Conservation (phyloP, 2,888 invertebrate genomes). For the Coenonympha glycerion region DNA sequence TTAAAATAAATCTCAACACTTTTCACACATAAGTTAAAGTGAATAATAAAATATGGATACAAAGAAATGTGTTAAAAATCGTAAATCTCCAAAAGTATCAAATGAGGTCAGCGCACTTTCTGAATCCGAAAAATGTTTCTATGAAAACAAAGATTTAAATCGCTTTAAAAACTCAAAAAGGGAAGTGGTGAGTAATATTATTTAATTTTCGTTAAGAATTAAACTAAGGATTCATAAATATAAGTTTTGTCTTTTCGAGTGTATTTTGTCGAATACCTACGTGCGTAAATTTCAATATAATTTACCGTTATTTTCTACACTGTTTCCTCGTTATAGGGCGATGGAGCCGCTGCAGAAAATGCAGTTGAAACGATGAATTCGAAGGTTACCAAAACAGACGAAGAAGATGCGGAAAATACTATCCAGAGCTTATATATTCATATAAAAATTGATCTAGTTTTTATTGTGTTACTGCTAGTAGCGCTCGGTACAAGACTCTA, state of each 20-base stretch:
- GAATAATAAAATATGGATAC: slow-evolving; percentile 36
- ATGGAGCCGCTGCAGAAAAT: slow-evolving; percentile 39
- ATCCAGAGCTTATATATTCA: slow-evolving; percentile 52
- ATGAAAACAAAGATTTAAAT: no score
- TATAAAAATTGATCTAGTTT: slow-evolving; percentile 85
- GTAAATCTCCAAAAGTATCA: slow-evolving; percentile 39
- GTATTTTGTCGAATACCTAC: background rate
- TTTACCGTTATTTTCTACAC: background rate
- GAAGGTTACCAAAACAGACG: slow-evolving; percentile 7
- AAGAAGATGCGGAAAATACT: slow-evolving; percentile 29
- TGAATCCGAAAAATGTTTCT: slow-evolving; percentile 37
- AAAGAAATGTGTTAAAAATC: slow-evolving; percentile 37
- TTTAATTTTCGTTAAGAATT: background rate
- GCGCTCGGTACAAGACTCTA: slow-evolving; percentile 88
- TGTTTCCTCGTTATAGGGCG: slow-evolving; percentile 33
- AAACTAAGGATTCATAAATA: background rate
- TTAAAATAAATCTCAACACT: no score
- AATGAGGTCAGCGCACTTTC: slow-evolving; percentile 56
- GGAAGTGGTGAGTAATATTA: slow-evolving; percentile 41
- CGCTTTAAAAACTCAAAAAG: slow-evolving; percentile 36
- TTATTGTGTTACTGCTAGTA: slow-evolving; percentile 79
- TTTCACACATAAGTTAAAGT: no score
- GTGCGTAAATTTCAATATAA: background rate
- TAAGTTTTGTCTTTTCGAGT: background rate
- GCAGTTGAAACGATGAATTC: slow-evolving; percentile 28